Evolutionary conservation across 2,797 vertebrate genomes (phyloP).

Genomic region (Lagorchestes hirsutus): DNA sequence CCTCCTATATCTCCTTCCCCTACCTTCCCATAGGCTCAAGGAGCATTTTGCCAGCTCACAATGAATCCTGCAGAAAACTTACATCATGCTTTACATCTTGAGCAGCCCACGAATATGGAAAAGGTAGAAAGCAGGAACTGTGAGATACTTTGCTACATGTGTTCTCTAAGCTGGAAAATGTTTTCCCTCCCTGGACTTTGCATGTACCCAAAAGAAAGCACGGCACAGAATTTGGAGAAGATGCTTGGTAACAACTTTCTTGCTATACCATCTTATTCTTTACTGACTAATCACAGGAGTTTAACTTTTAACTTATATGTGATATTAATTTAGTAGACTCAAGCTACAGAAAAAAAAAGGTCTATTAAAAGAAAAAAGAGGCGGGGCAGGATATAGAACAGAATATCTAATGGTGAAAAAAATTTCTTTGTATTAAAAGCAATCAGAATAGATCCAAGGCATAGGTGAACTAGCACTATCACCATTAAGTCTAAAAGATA

Average conservation of each 20-base stretch:
- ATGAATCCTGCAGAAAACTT: neutral
- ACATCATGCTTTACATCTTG: neutral
- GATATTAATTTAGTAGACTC: slow-evolving; percentile 35
- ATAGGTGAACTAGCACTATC: slow-evolving; percentile 25
- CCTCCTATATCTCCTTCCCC: neutral
- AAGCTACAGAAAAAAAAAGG: slow-evolving; percentile 6
- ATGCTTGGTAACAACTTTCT: neutral
- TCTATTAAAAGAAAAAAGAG: neutral
- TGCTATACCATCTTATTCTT: neutral
- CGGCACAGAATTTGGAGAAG: neutral
- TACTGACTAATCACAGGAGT: neutral
- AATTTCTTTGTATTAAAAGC: slow-evolving; percentile 23
- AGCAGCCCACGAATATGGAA: neutral
- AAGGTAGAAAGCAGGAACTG: neutral
- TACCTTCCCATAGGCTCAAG: neutral
- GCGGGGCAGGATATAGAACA: neutral
- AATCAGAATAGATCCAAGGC: slow-evolving; percentile 13
- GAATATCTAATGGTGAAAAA: slow-evolving; percentile 20
- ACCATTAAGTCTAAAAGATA: slow-evolving; percentile 3
- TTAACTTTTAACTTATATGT: slow-evolving; percentile 40
- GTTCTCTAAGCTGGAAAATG: neutral
- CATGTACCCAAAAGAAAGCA: neutral
- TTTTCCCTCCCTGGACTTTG: neutral
- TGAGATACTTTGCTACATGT: neutral
- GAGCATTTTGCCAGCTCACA: neutral